phyloP scores from a whole-genome alignment of 2,113 vertebrate species.

The Eulemur macaco region DNA sequence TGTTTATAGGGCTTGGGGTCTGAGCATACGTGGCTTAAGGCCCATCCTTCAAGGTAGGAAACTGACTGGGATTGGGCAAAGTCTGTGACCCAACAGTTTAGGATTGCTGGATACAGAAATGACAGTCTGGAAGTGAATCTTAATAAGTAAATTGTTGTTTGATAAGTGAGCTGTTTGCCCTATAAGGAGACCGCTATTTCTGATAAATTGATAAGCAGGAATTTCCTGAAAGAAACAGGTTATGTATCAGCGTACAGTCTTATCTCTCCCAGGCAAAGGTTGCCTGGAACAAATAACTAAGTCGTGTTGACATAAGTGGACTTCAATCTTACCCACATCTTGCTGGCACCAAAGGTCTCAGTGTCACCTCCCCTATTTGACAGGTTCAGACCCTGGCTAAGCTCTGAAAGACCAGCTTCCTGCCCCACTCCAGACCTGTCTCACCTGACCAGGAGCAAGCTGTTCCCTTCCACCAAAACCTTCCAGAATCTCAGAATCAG shows the following conservation, averaged over 20 bases:
- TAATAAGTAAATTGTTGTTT: background rate
- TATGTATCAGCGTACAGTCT: background rate
- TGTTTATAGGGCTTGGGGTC: background rate
- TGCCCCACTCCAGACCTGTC: background rate
- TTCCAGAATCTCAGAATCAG: background rate
- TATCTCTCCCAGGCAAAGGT: background rate
- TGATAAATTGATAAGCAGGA: slow-evolving; percentile 13
- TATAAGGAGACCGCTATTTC: background rate
- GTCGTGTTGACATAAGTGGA: background rate
- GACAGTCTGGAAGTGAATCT: slow-evolving; percentile 24
- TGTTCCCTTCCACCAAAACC: background rate
- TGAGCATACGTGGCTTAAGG: background rate
- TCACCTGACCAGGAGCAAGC: background rate
- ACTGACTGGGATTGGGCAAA: background rate
- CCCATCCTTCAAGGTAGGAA: background rate
- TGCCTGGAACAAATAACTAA: slow-evolving; percentile 9
- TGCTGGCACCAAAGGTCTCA: background rate
- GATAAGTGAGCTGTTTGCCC: slow-evolving; percentile 18
- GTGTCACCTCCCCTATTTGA: background rate
- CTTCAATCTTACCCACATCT: background rate
- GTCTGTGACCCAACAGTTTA: background rate
- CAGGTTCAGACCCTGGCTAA: background rate
- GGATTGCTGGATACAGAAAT: background rate
- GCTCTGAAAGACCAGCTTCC: background rate
- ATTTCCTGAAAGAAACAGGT: slow-evolving; percentile 37